Conservation (phyloP, 2,888 invertebrate genomes). For the Dinocampus coccinellae region DNA sequence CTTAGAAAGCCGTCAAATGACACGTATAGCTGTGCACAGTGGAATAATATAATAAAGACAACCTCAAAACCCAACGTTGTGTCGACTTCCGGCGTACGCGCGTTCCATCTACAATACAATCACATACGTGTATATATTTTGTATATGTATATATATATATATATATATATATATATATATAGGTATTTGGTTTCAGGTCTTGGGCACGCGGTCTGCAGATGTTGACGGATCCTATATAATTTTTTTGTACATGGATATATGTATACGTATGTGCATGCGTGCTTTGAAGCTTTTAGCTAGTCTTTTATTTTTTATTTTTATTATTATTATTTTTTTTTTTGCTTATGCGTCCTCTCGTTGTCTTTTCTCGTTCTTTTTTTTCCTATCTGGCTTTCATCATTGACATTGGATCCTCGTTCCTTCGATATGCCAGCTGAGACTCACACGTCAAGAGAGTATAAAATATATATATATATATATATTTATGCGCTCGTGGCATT, state of each 20-base stretch:
- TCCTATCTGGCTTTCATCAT: constrained; percentile 30
- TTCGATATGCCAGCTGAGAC: constrained; percentile 33
- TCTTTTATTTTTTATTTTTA: constrained; percentile 28
- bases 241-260: constrained; percentile 30
- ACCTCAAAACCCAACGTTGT: constrained; percentile 9
- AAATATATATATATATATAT: not conserved
- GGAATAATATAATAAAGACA: constrained; percentile 5
- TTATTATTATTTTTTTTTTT: no score
- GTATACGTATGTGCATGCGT: constrained; percentile 1
- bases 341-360: not conserved
- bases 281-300: constrained; percentile 21
- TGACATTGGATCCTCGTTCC: constrained; percentile 28
- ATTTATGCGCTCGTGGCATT: not conserved
- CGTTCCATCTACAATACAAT: not conserved
- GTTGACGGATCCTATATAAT: constrained; percentile 32
- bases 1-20: constrained; percentile 47
- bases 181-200: constrained; percentile 13
- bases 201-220: constrained; percentile 47
- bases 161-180: not conserved
- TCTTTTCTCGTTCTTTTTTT: constrained; percentile 2
- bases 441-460: constrained; percentile 23
- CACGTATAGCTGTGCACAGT: constrained; percentile 33
- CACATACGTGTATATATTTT: not conserved
- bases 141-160: not conserved
- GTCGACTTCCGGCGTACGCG: constrained; percentile 10